Percentiles rank a stretch among this genome's conserved stretches.
Conservation (phyloP, 2,888 invertebrate species). For the Carpatolechia fugitivella region DNA sequence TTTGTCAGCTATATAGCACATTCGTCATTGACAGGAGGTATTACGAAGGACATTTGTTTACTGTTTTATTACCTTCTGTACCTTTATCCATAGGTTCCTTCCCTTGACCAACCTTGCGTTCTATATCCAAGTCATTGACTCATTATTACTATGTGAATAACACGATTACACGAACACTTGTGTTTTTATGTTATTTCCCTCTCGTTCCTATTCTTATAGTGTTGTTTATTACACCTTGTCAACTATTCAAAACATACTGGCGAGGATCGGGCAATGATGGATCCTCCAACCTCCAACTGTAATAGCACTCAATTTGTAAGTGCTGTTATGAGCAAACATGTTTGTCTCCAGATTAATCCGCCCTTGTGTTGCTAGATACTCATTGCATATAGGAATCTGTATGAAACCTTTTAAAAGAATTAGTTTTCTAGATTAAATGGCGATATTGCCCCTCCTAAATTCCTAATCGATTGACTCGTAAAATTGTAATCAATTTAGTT, state of each 20-base stretch:
- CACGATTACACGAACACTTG: background rate
- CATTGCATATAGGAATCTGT: background rate
- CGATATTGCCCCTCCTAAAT: background rate
- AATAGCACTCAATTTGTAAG: background rate
- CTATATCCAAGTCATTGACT: background rate
- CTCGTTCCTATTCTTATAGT: conserved; percentile 7
- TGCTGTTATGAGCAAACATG: background rate
- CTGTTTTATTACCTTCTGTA: too few relatives aligned
- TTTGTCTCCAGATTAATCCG: background rate
- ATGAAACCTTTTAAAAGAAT: background rate
- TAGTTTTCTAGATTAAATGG: background rate
- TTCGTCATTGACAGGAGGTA: too few relatives aligned
- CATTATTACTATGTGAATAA: background rate
- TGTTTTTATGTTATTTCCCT: conserved; percentile 12
- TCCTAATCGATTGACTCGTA: background rate
- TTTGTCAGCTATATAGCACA: too few relatives aligned
- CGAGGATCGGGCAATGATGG: background rate
- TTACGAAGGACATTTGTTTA: too few relatives aligned
- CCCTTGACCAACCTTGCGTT: background rate
- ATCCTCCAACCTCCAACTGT: background rate
- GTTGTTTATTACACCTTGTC: conserved; percentile 1
- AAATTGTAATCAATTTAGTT: conserved; percentile 3
- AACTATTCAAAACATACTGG: background rate
- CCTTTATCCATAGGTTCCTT: background rate
- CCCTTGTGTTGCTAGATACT: background rate